A percentile compares a stretch with the other conserved stretches of the same genome.
These are phyloP conservation scores for Aphaenogaster rudis DNA, from an alignment of 1,140 invertebrate genomes.

Conservation along the genomic window DNA sequence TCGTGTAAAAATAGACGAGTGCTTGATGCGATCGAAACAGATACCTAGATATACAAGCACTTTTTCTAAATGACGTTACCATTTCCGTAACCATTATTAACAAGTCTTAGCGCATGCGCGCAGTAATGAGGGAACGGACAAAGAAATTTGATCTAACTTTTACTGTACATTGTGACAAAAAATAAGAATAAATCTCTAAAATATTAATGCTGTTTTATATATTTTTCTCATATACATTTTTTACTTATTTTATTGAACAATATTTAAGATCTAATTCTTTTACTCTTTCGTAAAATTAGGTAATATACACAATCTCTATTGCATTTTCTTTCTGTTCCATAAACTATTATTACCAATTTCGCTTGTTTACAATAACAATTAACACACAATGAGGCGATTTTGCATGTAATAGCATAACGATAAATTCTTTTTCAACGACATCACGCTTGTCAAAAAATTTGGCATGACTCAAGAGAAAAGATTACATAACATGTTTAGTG, in stretches of 20 bases:
- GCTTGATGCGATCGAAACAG: background rate
- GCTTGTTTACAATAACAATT: background rate
- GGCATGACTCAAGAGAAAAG: background rate
- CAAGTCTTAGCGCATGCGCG: background rate
- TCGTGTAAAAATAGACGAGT: background rate
- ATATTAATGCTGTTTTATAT: background rate
- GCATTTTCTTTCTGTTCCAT: background rate
- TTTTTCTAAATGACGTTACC: conserved; percentile 35
- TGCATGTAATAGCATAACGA: background rate
- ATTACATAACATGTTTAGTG: conserved; percentile 1
- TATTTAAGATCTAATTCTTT: background rate
- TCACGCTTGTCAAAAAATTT: background rate
- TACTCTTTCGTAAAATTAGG: too few relatives aligned
- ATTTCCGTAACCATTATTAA: background rate
- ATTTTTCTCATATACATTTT: background rate
- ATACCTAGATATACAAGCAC: background rate
- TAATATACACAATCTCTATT: background rate
- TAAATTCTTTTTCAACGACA: background rate
- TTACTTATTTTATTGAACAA: background rate
- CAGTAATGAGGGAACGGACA: too few relatives aligned
- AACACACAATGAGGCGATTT: background rate
- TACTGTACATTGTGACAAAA: background rate
- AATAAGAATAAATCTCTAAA: background rate
- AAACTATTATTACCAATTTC: background rate
- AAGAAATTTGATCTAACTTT: background rate